A percentile compares a stretch with the other conserved stretches of the same genome.
These are phyloP conservation scores for Cirrhinus mrigala DNA, from an alignment of 2,797 vertebrate species.

Conservation along the genomic window DNA sequence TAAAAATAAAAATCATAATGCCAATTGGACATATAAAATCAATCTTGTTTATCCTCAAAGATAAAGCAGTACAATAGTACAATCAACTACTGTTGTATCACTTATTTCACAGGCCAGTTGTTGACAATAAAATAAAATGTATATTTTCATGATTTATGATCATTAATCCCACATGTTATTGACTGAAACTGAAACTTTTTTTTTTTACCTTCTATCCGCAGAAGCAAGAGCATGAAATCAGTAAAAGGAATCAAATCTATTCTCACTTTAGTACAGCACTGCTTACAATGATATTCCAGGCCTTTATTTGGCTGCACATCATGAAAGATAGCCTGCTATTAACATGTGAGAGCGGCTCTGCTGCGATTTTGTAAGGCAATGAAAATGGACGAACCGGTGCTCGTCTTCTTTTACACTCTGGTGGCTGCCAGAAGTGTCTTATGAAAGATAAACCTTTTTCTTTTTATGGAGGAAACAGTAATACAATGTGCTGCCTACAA, in stretches of 20 bases:
- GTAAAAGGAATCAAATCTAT: not conserved
- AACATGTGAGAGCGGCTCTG: not conserved
- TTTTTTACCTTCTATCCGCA: not conserved
- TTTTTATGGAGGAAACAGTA: slow-evolving; percentile 65
- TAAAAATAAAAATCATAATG: slow-evolving; percentile 6
- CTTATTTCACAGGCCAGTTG: not conserved
- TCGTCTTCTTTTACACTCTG: slow-evolving; percentile 7
- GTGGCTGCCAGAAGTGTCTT: slow-evolving; percentile 30
- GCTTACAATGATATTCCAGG: not conserved
- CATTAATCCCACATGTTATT: not conserved
- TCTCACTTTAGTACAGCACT: not conserved
- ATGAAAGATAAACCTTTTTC: slow-evolving; percentile 51
- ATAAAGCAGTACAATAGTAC: not conserved
- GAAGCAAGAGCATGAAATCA: not conserved
- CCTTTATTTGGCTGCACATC: slow-evolving; percentile 3
- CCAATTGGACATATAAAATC: not conserved
- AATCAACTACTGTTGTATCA: not conserved
- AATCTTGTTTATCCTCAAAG: not conserved
- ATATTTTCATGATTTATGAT: not conserved
- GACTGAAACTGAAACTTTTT: too few species aligned
- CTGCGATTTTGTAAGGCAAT: slow-evolving; percentile 10
- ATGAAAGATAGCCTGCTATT: not conserved
- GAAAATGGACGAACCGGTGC: slow-evolving; percentile 6
- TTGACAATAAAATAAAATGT: not conserved
- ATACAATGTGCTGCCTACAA: slow-evolving; percentile 46